A percentile compares a stretch with the other conserved stretches of the same genome.
phyloP scores from a whole-genome alignment of 2,888 invertebrate species.

The Syritta pipiens region DNA sequence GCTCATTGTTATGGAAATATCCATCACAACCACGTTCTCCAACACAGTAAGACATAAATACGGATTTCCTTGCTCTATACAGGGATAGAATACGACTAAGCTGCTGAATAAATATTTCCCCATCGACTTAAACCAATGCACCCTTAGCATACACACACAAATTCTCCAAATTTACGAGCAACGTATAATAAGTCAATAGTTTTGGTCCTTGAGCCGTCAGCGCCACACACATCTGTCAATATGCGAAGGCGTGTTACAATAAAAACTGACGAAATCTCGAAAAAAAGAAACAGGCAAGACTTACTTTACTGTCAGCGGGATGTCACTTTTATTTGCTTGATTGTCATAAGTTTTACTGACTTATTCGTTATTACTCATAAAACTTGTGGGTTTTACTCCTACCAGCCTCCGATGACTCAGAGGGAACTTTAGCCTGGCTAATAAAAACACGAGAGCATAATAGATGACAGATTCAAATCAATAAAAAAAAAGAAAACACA shows the following conservation, averaged over 20 bases:
- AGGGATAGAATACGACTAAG: too few relatives aligned
- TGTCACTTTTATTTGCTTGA: constrained; percentile 46
- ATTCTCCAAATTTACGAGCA: constrained; percentile 48
- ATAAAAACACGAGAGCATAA: constrained; percentile 6
- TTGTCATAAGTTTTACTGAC: constrained; percentile 28
- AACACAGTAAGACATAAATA: constrained; percentile 58
- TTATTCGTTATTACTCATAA: constrained; percentile 25
- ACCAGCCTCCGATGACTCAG: background rate
- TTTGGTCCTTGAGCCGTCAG: constrained; percentile 27
- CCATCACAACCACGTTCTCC: constrained; percentile 8
- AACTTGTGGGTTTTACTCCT: background rate
- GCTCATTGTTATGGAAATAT: constrained; percentile 11
- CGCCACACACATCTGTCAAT: constrained; percentile 36
- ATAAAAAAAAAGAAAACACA: background rate
- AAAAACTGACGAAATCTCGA: constrained; percentile 50
- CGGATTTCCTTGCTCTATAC: constrained; percentile 30
- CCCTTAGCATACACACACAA: background rate
- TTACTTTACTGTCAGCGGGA: constrained; percentile 48
- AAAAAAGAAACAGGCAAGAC: constrained; percentile 38
- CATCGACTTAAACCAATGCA: constrained; percentile 34
- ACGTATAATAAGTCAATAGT: constrained; percentile 59
- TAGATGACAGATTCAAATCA: constrained; percentile 3
- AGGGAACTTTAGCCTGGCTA: background rate
- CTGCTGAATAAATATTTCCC: constrained; percentile 55
- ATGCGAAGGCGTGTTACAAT: constrained; percentile 41